Evolutionary conservation across 2,113 vertebrate species (phyloP), one percentile per base, ranked within the genome.

Genomic region (Mesembrinibis cayennensis): DNA sequence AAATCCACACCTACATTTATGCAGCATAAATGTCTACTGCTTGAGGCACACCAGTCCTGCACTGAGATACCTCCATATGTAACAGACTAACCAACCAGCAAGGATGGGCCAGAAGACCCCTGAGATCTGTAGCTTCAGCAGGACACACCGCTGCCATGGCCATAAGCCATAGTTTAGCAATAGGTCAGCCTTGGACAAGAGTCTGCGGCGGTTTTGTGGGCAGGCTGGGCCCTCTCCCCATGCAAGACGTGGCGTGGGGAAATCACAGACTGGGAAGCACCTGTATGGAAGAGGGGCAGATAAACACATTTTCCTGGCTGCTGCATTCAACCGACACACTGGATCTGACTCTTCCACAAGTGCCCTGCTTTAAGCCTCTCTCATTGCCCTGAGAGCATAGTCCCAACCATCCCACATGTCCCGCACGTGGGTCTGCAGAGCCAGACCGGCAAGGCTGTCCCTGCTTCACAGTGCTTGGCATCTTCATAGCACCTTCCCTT

Each of bases 161-260:
- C 11, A 5, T 52, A 63, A 87, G 7, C 9, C 16, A 42, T 2
- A 71, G 38, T 32, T 91, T 16, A 84, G 45, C 55, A 56, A 66
- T 1, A 76, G 6, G 30, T 7, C 9, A 74, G 25, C 30, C 38
- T 44, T 21, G 16, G 55, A 29, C 21, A 66, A 32, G 32, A 65
- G 32, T 5, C 44, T 45, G 7, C 9, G 1, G 21, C 25, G 16
- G 19, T 34, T 70, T 72, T 0, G 0, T 11, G 38, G n/a, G 56
- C 44, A 71, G 26, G 49, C 29, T 67, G 56, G 32, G n/a, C 59
- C 40, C 10, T 16, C 30, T 76, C 32, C 62, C 27, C 22, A 38
- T 6, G 16, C 6, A 67, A 50, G n/a, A 32, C 6, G 3, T n/a
- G 25, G 29, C 15, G 3, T 22, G 20, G 38, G 38, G 20, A 94